Evolutionary conservation across 2,113 vertebrate genomes (phyloP).

Genomic region (Brachionichthys hirsutus): DNA sequence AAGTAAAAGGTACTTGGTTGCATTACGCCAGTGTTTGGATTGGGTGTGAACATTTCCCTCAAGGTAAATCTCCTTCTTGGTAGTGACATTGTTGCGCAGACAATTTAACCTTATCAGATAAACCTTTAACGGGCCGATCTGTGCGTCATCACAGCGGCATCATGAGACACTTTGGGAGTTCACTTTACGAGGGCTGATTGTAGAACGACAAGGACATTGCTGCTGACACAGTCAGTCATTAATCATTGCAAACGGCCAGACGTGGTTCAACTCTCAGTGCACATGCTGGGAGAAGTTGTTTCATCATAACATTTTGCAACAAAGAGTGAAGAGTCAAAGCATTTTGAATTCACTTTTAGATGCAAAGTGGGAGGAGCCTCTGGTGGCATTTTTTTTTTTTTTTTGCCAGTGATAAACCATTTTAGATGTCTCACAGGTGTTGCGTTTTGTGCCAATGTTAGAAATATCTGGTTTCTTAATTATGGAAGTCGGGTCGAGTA

Average conservation of each 20-base stretch:
- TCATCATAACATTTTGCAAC: too few relatives aligned
- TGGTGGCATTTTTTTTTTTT: too few relatives aligned
- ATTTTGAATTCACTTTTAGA: too few relatives aligned
- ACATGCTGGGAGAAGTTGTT: not conserved
- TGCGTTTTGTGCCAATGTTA: too few relatives aligned
- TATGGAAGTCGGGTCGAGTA: too few relatives aligned
- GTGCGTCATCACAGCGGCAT: constrained; percentile 60
- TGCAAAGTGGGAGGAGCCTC: too few relatives aligned
- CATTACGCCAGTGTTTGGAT: not conserved
- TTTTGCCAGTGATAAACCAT: too few relatives aligned
- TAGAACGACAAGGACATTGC: constrained; percentile 21
- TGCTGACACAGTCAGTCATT: constrained; percentile 49
- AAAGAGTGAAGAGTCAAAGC: too few relatives aligned
- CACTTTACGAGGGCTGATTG: constrained; percentile 44
- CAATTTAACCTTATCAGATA: constrained; percentile 44
- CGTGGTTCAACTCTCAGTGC: not conserved
- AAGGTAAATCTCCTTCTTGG: not conserved
- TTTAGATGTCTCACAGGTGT: too few relatives aligned
- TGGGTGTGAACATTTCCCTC: not conserved
- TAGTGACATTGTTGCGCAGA: constrained; percentile 7
- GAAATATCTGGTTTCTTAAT: too few relatives aligned
- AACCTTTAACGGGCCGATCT: constrained; percentile 32
- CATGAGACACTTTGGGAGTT: constrained; percentile 52
- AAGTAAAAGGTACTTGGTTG: not conserved
- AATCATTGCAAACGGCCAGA: constrained; percentile 42